Conservation (phyloP, 2,888 invertebrate genomes). For the Cancer borealis region DNA sequence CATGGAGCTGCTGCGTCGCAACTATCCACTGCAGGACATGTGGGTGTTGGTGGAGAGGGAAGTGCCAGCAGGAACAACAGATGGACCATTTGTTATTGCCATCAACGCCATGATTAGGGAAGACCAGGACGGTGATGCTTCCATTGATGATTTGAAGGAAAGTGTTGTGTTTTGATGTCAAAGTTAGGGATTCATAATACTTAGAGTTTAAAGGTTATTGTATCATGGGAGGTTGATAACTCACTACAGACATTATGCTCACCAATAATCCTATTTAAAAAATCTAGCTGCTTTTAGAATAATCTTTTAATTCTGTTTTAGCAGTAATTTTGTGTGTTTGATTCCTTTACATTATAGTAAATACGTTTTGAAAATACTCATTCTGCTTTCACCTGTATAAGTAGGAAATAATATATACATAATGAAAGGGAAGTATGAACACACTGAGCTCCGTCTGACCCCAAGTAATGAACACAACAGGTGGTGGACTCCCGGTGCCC, state of each 20-base stretch:
- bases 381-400: background rate
- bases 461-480: constrained; percentile 31
- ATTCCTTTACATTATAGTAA: background rate
- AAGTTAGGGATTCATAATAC: background rate
- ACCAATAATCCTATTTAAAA: background rate
- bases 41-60: constrained; percentile 66
- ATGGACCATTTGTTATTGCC: constrained; percentile 29
- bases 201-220: background rate
- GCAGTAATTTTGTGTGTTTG: background rate
- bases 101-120: constrained; percentile 53
- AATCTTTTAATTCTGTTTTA: background rate
- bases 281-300: background rate
- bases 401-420: background rate
- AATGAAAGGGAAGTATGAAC: background rate
- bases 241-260: background rate
- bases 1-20: constrained; percentile 42
- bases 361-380: background rate
- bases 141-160: constrained; percentile 68
- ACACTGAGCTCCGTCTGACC: background rate
- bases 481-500: constrained; percentile 51
- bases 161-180: constrained; percentile 43
- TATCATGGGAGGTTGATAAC: background rate
- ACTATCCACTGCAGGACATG: constrained; percentile 53
- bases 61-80: constrained; percentile 41
- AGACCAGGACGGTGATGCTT: constrained; percentile 69